Evolutionary conservation across 2,888 invertebrate genomes (phyloP), one percentile per base, ranked within the genome.

Genomic region (Barypeithes pellucidus): DNA sequence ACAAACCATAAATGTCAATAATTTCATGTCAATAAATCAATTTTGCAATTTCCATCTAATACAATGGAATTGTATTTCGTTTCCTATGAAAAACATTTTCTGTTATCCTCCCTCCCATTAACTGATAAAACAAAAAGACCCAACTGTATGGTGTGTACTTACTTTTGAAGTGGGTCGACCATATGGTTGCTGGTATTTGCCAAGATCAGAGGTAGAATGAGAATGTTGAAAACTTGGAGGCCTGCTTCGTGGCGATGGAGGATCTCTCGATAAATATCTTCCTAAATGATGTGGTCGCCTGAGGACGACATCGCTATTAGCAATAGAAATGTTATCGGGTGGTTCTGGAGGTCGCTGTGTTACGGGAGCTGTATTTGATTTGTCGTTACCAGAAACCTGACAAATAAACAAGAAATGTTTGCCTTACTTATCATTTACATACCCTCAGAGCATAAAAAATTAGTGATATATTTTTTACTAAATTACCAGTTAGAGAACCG

Each of bases 191-290:
- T 57, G 54, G 8, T 63, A 36, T 16, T 67, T 45, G 14, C 54
- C n/a, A 14, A 73, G 24, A 60, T 73, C 73, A 4, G 68, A 69
- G 7, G 68, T 59, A 9, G 73, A 73, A 14, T 60, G 59, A 7
- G 73, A 68, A 52, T 73, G 68, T 7, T 41, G 41, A 39, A 68
- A 12, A 14, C 4, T 33, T 0, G 57, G 47, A 29, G 43, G 7
- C 9, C 36, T 16, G 9, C 12, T 63, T 57, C 16, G n/a, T 18
- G 0, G 29, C 7, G 29, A 29, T 7, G 29, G 29, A 1, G 29
- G 29, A 8, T 29, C 29, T 29, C 29, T 29, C 29, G 67, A 67
- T n/a, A 52, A 4, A 24, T 50, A 24, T 20, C 50, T 24, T 11
- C 50, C 63, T 18, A 47, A 5, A 11, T 47, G 52, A 9, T 45